phyloP scores from a whole-genome alignment of 2,888 invertebrate species.

The Gymnocheta viridis region DNA sequence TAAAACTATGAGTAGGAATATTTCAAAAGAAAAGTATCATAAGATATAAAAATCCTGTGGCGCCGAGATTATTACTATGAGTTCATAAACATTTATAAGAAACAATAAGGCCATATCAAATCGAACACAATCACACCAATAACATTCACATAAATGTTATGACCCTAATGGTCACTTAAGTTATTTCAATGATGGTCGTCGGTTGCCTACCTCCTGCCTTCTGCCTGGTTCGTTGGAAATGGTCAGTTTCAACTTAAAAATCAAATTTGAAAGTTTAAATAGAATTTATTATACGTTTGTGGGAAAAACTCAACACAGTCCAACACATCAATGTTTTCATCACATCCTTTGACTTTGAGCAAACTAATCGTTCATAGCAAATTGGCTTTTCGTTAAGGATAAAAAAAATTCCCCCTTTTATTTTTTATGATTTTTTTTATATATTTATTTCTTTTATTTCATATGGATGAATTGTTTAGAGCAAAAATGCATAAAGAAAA shows the following conservation, averaged over 20 bases:
- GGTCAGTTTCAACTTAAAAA: conserved; percentile 37
- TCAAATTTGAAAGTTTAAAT: conserved; percentile 55
- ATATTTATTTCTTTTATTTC: conserved; percentile 16
- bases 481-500: not conserved
- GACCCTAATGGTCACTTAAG: conserved; percentile 53
- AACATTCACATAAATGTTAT: conserved; percentile 37
- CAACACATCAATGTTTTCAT: conserved; percentile 20
- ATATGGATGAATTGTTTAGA: conserved; percentile 31
- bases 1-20: not conserved
- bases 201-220: not conserved
- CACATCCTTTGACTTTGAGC: conserved; percentile 37
- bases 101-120: conserved; percentile 38
- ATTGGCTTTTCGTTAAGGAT: conserved; percentile 38
- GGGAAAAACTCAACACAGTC: not conserved
- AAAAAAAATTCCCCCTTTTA: not conserved
- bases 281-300: conserved; percentile 39
- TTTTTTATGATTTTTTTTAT: not conserved
- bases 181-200: conserved; percentile 13
- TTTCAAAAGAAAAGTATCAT: conserved; percentile 21
- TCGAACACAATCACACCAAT: conserved; percentile 9
- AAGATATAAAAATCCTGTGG: conserved; percentile 19
- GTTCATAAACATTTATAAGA: conserved; percentile 1
- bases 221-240: conserved; percentile 7
- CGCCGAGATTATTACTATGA: conserved; percentile 28
- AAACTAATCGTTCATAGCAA: conserved; percentile 58